Evolutionary conservation across 2,797 vertebrate genomes (phyloP).

Genomic region (Parauchenoglanis ngamensis): DNA sequence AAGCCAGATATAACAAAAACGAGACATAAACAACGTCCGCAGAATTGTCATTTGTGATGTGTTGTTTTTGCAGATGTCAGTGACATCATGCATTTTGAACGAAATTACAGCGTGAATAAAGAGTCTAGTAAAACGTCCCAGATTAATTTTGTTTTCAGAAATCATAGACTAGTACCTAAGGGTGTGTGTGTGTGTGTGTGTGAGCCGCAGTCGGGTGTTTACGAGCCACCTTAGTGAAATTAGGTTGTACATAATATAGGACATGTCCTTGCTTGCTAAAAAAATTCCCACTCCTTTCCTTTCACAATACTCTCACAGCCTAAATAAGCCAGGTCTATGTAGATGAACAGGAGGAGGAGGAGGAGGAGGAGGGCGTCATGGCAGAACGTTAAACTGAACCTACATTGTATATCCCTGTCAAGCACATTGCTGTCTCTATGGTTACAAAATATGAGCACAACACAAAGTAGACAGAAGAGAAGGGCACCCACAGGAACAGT

Average conservation of each 20-base stretch:
- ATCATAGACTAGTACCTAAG: background rate
- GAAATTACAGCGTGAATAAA: background rate
- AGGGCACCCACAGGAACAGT: conserved; percentile 4
- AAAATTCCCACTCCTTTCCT: background rate
- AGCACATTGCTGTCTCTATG: conserved; percentile 40
- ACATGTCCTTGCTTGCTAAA: conserved; percentile 7
- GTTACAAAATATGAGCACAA: conserved; percentile 55
- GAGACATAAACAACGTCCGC: conserved; percentile 17
- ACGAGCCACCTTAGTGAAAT: background rate
- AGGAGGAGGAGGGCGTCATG: conserved; percentile 9
- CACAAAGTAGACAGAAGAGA: conserved; percentile 17
- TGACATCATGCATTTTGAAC: background rate
- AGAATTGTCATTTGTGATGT: background rate
- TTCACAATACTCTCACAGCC: background rate
- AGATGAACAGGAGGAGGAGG: background rate
- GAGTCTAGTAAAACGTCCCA: background rate
- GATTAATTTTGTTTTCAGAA: conserved; percentile 14
- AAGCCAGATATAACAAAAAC: background rate
- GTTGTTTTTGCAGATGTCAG: conserved; percentile 8
- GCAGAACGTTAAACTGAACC: conserved; percentile 38
- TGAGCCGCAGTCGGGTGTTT: background rate
- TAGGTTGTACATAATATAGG: background rate
- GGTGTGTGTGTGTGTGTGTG: conserved; percentile 2
- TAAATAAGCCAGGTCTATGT: conserved; percentile 51
- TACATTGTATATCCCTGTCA: conserved; percentile 32